Percentiles rank a stretch among this genome's conserved stretches.
Conservation (phyloP, 2,888 invertebrate genomes). For the Acanthopleura granulata region DNA sequence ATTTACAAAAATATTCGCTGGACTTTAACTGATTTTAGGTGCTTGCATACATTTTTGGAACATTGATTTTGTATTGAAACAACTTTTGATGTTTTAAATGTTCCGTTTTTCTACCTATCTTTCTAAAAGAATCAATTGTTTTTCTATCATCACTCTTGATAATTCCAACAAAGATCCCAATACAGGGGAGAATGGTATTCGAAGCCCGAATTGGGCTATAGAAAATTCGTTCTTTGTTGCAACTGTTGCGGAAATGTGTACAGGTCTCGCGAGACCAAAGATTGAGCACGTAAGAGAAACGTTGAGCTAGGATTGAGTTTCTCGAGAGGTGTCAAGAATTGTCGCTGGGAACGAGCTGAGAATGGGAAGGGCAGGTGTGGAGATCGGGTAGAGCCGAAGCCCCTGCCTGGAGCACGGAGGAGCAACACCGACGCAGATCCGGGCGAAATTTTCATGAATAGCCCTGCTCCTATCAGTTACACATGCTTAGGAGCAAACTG, state of each 20-base stretch:
- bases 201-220: too few species aligned
- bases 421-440: not conserved
- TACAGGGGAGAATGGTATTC: too few species aligned
- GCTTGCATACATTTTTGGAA: too few species aligned
- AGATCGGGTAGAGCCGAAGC: not conserved
- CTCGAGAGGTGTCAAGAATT: not conserved
- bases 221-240: not conserved
- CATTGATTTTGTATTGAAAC: too few species aligned
- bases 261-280: not conserved
- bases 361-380: not conserved
- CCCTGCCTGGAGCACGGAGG: not conserved
- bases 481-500: not conserved
- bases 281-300: not conserved
- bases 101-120: too few species aligned
- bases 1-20: too few species aligned
- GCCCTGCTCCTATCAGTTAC: not conserved
- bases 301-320: not conserved
- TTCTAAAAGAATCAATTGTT: too few species aligned
- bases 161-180: too few species aligned
- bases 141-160: too few species aligned
- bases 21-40: too few species aligned
- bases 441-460: not conserved
- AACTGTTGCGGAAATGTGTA: not conserved
- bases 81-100: too few species aligned
- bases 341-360: not conserved